phyloP scores from a whole-genome alignment of 2,113 vertebrate species.

The Benthochromis sp. region DNA sequence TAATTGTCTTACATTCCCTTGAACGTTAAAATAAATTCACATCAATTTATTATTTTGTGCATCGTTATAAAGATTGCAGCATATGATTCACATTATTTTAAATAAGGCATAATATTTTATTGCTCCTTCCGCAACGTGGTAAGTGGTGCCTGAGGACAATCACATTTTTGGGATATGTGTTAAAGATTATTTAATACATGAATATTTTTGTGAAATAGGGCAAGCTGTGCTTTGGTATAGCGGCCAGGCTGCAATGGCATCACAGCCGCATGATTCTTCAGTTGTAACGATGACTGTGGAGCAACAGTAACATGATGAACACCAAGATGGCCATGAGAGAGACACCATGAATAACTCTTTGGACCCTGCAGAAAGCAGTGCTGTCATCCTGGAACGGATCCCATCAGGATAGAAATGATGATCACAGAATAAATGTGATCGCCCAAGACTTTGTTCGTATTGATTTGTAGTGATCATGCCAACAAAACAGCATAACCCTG shows the following conservation, averaged over 20 bases:
- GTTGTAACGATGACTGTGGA: neutral
- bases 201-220: neutral
- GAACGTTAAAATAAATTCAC: neutral
- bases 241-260: neutral
- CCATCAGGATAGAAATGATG: neutral
- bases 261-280: neutral
- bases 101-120: neutral
- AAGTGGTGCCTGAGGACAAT: fast-evolving
- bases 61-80: neutral
- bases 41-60: neutral
- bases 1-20: fast-evolving
- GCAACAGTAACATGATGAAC: neutral
- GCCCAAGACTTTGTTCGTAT: neutral
- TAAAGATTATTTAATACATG: neutral
- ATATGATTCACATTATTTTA: neutral
- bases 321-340: neutral
- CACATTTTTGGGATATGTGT: neutral
- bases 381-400: neutral
- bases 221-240: neutral
- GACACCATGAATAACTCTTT: neutral
- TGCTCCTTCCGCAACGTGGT: neutral
- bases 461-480: neutral
- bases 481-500: neutral
- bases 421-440: neutral
- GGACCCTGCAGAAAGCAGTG: neutral